Evolutionary conservation across 1,140 invertebrate species (phyloP).

Genomic region (Drosophila bocqueti): DNA sequence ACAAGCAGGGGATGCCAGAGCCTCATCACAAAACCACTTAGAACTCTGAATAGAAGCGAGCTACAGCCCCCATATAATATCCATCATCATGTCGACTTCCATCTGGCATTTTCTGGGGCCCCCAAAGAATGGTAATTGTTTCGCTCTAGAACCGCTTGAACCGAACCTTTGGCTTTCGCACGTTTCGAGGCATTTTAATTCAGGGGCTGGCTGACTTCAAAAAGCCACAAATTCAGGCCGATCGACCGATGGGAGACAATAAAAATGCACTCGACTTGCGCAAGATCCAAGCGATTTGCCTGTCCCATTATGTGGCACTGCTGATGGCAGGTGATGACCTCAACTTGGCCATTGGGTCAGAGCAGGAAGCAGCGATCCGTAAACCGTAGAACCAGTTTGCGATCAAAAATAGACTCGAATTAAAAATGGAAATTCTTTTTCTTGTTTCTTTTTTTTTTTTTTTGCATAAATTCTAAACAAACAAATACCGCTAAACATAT

Average conservation of each 20-base stretch:
- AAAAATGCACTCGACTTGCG: conserved; percentile 38
- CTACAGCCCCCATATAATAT: neutral
- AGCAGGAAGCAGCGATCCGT: conserved; percentile 27
- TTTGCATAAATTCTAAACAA: conserved; percentile 64
- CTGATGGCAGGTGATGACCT: conserved; percentile 30
- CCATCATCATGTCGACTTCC: too few species aligned
- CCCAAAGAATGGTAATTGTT: conserved; percentile 12
- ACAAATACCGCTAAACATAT: conserved; percentile 43
- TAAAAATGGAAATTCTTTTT: conserved; percentile 60
- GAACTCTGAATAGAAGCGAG: too few species aligned
- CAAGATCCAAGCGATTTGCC: conserved; percentile 14
- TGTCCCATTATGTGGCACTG: conserved; percentile 23
- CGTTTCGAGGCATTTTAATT: conserved; percentile 48
- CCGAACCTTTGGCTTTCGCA: conserved; percentile 52
- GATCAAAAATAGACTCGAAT: conserved; percentile 13
- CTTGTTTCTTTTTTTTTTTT: conserved; percentile 16
- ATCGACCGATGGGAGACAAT: conserved; percentile 30
- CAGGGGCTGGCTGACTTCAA: conserved; percentile 70
- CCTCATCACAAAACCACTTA: neutral
- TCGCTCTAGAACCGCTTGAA: conserved; percentile 12
- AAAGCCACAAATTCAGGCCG: conserved; percentile 40
- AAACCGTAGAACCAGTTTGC: conserved; percentile 18
- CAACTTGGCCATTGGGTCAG: conserved; percentile 49
- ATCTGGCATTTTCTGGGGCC: neutral
- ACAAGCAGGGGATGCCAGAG: neutral